phyloP scores from a whole-genome alignment of 2,888 invertebrate genomes.

The Sinodicranocentrus sp. region DNA sequence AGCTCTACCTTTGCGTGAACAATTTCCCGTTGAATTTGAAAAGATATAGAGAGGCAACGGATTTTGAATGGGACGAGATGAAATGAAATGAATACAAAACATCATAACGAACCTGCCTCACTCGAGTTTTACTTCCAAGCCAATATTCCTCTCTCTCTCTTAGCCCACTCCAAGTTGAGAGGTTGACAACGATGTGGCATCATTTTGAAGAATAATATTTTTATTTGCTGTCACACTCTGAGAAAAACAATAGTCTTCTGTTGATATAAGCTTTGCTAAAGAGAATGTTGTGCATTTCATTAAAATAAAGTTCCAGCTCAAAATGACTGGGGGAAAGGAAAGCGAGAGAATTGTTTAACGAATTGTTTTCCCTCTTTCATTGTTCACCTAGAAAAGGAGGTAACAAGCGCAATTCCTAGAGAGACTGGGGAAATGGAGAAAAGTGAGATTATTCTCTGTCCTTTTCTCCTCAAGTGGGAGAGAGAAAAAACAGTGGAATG shows the following conservation, averaged over 20 bases:
- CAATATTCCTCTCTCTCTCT: conserved; percentile 6
- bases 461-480: neutral
- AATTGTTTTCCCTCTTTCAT: conserved; percentile 50
- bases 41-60: too few species aligned
- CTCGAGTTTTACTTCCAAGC: too few species aligned
- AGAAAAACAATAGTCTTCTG: neutral
- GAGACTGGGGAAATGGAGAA: conserved; percentile 9
- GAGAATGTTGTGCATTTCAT: conserved; percentile 58
- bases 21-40: too few species aligned
- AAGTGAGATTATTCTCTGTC: conserved; percentile 24
- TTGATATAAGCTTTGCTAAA: neutral
- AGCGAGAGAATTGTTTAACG: conserved; percentile 29
- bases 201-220: conserved; percentile 48
- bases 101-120: too few species aligned
- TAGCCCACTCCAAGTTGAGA: neutral
- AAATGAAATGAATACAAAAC: too few species aligned
- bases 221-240: conserved; percentile 39
- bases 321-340: conserved; percentile 5
- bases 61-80: too few species aligned
- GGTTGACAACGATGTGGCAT: conserved; percentile 17
- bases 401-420: conserved; percentile 43
- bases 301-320: too few species aligned
- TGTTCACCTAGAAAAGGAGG: conserved; percentile 35
- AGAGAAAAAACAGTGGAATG: conserved; percentile 18
- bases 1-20: too few species aligned